phyloP scores from a whole-genome alignment of 2,888 invertebrate genomes.

The Crematogaster levior region DNA sequence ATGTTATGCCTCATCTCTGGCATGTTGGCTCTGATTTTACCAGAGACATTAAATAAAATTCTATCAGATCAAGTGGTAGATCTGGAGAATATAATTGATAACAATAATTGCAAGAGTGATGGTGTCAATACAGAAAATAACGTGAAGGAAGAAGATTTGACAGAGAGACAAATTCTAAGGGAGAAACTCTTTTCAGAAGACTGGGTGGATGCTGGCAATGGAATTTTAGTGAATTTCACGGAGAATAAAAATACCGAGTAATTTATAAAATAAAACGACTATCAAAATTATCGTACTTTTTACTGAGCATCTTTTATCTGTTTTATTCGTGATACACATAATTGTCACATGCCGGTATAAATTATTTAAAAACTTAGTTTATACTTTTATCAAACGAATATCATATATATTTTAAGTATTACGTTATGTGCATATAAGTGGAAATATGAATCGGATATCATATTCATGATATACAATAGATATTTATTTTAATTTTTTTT shows the following conservation, averaged over 20 bases:
- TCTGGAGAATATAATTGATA: constrained; percentile 56
- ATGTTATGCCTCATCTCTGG: constrained; percentile 75
- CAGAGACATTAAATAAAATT: constrained; percentile 76
- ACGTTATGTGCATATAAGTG: not conserved
- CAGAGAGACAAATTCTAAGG: constrained; percentile 76
- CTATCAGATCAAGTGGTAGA: constrained; percentile 78
- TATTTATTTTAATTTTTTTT: constrained; percentile 4
- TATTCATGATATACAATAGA: not conserved
- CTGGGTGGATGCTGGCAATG: constrained; percentile 83
- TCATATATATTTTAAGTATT: not conserved
- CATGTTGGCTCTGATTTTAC: constrained; percentile 73
- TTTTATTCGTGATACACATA: not conserved
- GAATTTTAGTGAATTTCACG: constrained; percentile 81
- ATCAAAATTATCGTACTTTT: not conserved
- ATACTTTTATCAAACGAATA: not conserved
- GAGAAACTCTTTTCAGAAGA: constrained; percentile 82
- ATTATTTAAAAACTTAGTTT: not conserved
- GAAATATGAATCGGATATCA: not conserved
- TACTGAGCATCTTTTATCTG: not conserved
- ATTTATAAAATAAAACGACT: not conserved
- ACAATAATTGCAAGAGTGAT: constrained; percentile 16
- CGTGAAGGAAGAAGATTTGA: constrained; percentile 63
- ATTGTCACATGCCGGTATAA: not conserved
- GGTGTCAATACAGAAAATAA: constrained; percentile 46
- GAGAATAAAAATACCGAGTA: constrained; percentile 75